A percentile compares a stretch with the other conserved stretches of the same genome.
phyloP scores from a whole-genome alignment of 2,888 invertebrate species.

The Mesorhabditis spiculigera region DNA sequence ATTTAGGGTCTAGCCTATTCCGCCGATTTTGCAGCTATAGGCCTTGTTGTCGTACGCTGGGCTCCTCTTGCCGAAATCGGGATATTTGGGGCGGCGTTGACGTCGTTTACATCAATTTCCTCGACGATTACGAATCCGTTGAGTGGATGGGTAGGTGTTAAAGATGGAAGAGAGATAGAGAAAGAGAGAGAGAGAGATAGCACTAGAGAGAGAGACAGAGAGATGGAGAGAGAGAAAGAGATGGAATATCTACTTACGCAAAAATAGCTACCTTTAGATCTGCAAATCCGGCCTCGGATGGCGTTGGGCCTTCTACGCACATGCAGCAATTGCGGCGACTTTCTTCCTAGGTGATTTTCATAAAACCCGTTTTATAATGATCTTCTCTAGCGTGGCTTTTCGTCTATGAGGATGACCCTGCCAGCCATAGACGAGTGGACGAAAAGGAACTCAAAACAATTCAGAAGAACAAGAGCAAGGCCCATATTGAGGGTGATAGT shows the following conservation, averaged over 20 bases:
- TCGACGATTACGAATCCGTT: slow-evolving; percentile 45
- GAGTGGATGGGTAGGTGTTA: slow-evolving; percentile 38
- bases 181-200: no score
- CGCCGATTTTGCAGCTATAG: slow-evolving; percentile 43
- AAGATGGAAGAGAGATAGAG: neutral
- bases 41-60: slow-evolving; percentile 44
- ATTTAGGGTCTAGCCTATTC: slow-evolving; percentile 38
- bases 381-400: slow-evolving; percentile 24
- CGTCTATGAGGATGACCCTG: slow-evolving; percentile 26
- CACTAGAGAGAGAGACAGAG: no score
- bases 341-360: slow-evolving; percentile 17
- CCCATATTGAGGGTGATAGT: slow-evolving; percentile 32
- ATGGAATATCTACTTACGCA: neutral
- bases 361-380: neutral
- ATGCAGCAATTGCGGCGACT: slow-evolving; percentile 25
- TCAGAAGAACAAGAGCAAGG: slow-evolving; percentile 35
- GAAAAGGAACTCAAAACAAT: slow-evolving; percentile 32
- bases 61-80: slow-evolving; percentile 47
- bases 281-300: slow-evolving; percentile 43
- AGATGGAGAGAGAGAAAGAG: no score
- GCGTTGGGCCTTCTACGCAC: slow-evolving; percentile 50
- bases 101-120: slow-evolving; percentile 47
- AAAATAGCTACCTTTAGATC: slow-evolving; percentile 23
- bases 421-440: slow-evolving; percentile 19
- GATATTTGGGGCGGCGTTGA: slow-evolving; percentile 45